Evolutionary conservation across 2,797 vertebrate genomes (phyloP).

Genomic region (Odontamblyopus rebecca): DNA sequence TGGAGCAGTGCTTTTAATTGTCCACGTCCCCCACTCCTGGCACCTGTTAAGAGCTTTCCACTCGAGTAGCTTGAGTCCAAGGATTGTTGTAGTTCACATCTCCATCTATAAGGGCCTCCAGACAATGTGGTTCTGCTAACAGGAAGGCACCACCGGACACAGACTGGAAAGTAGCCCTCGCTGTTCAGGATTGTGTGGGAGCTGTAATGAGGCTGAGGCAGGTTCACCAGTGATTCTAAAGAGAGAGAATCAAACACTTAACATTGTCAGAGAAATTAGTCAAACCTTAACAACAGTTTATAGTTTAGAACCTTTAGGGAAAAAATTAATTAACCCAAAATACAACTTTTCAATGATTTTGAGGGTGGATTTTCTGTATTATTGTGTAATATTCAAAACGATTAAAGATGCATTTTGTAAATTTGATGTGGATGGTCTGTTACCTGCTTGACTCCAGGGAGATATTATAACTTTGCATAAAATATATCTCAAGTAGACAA

Average conservation of each 20-base stretch:
- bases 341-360: background rate
- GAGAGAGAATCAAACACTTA: background rate
- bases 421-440: no score
- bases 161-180: background rate
- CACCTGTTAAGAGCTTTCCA: slow-evolving; percentile 17
- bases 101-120: slow-evolving; percentile 8
- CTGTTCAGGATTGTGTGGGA: background rate
- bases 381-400: background rate
- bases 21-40: slow-evolving; percentile 3
- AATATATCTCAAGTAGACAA: no score
- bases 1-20: background rate
- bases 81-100: background rate
- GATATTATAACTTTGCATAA: no score
- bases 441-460: no score
- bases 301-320: no score
- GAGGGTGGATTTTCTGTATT: background rate
- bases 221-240: background rate
- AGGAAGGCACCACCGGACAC: slow-evolving; percentile 15
- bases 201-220: slow-evolving; percentile 1
- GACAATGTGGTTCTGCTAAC: background rate
- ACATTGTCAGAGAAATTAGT: background rate
- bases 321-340: no score
- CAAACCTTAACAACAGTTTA: background rate
- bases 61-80: background rate
- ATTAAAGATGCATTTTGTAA: no score